Evolutionary conservation across 2,888 invertebrate species (phyloP), one percentile per base, ranked within the genome.

Genomic region (Scrobipalpa atriplicella): DNA sequence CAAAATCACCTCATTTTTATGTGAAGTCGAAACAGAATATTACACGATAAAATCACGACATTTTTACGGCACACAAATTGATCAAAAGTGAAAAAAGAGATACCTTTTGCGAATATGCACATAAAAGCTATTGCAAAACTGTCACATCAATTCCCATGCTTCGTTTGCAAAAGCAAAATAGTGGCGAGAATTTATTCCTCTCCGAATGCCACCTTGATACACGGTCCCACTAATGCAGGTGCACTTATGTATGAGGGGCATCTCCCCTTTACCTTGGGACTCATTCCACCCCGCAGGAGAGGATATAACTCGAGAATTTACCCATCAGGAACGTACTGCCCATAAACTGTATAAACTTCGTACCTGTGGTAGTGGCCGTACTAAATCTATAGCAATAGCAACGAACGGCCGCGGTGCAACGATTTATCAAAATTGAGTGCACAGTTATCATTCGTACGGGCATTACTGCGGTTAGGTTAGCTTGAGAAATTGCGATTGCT

Each of bases 231-330:
- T 68, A 70, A 70, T 70, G 67, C 66, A 69, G 65, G 65, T 72
- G 68, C 69, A 69, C 65, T 58, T 66, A 68, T 67, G 69, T 72
- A 69, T 67, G 69, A 72, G 73, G 69, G 71, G 71, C 68, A 66
- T 68, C 76, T 74, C 78, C 82, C 81, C 79, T 78, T 81, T 82
- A 71, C 78, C 84, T 78, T 78, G 85, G 86, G 85, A 86, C 75
- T 80, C 77, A 83, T 88, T 83, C 82, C 81, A 74, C 80, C 81
- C 81, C 85, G 77, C 67, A 78, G 75, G 81, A 83, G 81, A 83
- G 81, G 77, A 72, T 74, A 83, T 83, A 82, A 83, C 81, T 84
- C 77, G 72, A 71, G 74, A 71, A 77, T 78, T 80, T 80, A 82
- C 82, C 81, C 84, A 83, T 78, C 80, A 79, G 73, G 71, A 70